A percentile compares a stretch with the other conserved stretches of the same genome.
These are phyloP conservation scores for Emydocephalus ijimae DNA, from an alignment of 2,113 vertebrate species.

Conservation along the genomic window DNA sequence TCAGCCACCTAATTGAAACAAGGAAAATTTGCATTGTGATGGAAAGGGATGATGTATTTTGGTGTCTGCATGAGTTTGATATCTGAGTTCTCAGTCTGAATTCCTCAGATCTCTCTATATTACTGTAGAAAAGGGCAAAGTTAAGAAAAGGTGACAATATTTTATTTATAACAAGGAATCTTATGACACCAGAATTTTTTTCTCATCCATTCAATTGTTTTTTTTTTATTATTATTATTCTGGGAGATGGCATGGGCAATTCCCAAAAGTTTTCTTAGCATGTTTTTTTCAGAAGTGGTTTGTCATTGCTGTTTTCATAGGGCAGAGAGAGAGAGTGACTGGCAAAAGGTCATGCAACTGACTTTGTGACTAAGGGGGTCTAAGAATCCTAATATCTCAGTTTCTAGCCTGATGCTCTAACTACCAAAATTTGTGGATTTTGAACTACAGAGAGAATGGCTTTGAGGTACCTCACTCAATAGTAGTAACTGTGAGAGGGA, in stretches of 20 bases:
- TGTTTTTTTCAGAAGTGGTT: not conserved
- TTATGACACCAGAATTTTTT: not conserved
- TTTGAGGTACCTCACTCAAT: not conserved
- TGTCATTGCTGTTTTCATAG: too few relatives aligned
- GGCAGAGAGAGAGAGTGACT: too few relatives aligned
- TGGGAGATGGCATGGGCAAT: not conserved
- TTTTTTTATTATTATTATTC: too few relatives aligned
- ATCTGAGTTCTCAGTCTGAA: not conserved
- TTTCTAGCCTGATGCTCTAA: not conserved
- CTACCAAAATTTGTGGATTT: not conserved
- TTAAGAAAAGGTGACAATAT: not conserved
- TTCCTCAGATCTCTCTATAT: not conserved
- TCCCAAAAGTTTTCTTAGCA: not conserved
- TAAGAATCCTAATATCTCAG: not conserved
- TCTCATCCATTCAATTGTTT: not conserved
- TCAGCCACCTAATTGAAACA: too few relatives aligned
- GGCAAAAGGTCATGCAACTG: not conserved
- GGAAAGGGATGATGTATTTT: not conserved
- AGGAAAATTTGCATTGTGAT: not conserved
- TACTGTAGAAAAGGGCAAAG: not conserved
- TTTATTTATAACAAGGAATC: not conserved
- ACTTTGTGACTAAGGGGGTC: not conserved
- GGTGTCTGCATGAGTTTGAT: not conserved
- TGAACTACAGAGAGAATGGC: constrained; percentile 4
- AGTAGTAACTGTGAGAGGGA: too few relatives aligned